A percentile compares a stretch with the other conserved stretches of the same genome.
Evolutionary conservation across 2,797 vertebrate genomes (phyloP).

Genomic region (Cephalopachus bancanus): DNA sequence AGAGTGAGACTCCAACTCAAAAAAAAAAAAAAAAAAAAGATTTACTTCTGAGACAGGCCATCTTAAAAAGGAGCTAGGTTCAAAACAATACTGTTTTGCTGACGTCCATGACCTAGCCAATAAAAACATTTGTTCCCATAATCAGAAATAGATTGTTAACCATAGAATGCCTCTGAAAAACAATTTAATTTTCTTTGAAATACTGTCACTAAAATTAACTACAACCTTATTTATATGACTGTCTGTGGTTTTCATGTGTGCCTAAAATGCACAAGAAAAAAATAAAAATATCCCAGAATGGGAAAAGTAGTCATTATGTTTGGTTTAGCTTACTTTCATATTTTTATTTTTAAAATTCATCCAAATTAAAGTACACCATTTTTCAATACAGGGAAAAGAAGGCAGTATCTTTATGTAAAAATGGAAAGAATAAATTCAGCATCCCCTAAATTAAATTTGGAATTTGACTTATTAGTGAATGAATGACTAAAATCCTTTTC

Average conservation of each 20-base stretch:
- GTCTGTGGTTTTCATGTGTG: constrained; percentile 79
- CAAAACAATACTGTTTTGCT: constrained; percentile 74
- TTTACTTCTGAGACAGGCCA: constrained; percentile 14
- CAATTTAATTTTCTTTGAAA: constrained; percentile 84
- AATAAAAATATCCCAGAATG: constrained; percentile 82
- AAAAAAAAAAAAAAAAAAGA: background rate
- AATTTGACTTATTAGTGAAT: constrained; percentile 60
- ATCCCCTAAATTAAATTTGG: constrained; percentile 68
- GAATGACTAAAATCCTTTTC: constrained; percentile 56
- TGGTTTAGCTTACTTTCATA: constrained; percentile 83
- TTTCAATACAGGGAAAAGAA: constrained; percentile 68
- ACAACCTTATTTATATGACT: constrained; percentile 82
- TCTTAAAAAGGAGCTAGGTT: constrained; percentile 55
- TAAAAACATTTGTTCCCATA: constrained; percentile 77
- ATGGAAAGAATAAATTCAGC: constrained; percentile 67
- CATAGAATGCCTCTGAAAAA: constrained; percentile 79
- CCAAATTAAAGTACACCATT: constrained; percentile 76
- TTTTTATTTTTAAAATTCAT: constrained; percentile 85
- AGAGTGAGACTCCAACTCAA: background rate
- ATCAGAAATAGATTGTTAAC: constrained; percentile 77
- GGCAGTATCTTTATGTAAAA: constrained; percentile 71
- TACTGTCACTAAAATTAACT: constrained; percentile 83
- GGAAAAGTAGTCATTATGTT: constrained; percentile 82
- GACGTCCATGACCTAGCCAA: constrained; percentile 56
- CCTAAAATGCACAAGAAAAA: constrained; percentile 79